phyloP scores from a whole-genome alignment of 2,797 vertebrate species.

The Percopsis omiscomaycus region DNA sequence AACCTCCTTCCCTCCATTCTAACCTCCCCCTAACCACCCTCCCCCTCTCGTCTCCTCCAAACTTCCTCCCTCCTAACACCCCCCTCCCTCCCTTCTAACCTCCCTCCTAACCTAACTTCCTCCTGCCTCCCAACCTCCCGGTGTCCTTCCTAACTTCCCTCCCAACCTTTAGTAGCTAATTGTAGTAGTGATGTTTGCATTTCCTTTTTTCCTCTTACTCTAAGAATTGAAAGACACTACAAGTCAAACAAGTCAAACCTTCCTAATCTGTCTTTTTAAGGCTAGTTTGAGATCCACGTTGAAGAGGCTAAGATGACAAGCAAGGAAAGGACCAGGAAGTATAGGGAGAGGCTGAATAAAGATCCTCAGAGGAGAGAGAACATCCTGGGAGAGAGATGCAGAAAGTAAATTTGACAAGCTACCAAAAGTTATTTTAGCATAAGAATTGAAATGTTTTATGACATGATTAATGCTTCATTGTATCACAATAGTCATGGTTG shows the following conservation, averaged over 20 bases:
- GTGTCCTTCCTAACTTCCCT: not conserved
- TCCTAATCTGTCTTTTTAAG: slow-evolving; percentile 1
- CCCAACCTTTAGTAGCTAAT: not conserved
- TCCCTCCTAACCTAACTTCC: not conserved
- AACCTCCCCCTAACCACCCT: not conserved
- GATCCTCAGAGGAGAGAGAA: not conserved
- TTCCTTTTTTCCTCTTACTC: not conserved
- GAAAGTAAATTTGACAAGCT: slow-evolving; percentile 7
- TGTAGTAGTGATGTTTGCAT: not conserved
- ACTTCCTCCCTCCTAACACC: too few species aligned
- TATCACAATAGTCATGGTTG: slow-evolving; percentile 8
- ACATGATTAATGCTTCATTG: slow-evolving; percentile 3
- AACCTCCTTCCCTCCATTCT: too few species aligned
- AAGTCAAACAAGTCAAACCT: slow-evolving; percentile 5
- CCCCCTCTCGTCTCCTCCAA: too few species aligned
- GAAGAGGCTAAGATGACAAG: not conserved
- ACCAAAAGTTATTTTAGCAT: slow-evolving; percentile 1
- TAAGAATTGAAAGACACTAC: not conserved
- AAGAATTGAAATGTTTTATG: slow-evolving; percentile 5
- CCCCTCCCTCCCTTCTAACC: not conserved
- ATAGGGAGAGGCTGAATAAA: slow-evolving; percentile 12
- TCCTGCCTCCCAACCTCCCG: not conserved
- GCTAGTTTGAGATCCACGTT: slow-evolving; percentile 5
- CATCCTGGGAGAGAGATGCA: slow-evolving; percentile 1
- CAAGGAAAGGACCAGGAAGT: slow-evolving; percentile 8